These are phyloP conservation scores for Ischnus inquisitorius DNA, from an alignment of 2,888 invertebrate genomes.

Conservation along the genomic window DNA sequence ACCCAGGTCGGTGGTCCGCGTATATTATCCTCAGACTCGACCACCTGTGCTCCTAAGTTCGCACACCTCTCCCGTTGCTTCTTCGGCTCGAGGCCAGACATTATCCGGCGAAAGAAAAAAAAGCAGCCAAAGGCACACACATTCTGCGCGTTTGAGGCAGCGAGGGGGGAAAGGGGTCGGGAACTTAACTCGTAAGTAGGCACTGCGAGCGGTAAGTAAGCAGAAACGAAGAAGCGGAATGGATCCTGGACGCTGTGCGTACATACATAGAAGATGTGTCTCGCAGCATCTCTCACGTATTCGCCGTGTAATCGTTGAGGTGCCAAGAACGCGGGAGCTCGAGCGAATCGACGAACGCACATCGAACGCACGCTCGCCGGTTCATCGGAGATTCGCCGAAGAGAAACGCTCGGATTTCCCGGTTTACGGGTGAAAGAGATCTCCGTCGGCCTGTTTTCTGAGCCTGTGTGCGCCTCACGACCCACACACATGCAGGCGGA, in stretches of 20 bases:
- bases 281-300: neutral
- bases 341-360: neutral
- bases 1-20: constrained; percentile 30
- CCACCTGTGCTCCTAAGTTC: constrained; percentile 29
- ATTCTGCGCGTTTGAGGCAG: neutral
- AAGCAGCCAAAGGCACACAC: neutral
- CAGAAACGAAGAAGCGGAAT: neutral
- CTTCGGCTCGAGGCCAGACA: neutral
- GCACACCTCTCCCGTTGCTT: neutral
- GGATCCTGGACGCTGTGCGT: neutral
- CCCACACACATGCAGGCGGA: constrained; percentile 12
- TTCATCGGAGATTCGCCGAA: constrained; percentile 35
- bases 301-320: neutral
- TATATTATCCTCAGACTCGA: neutral
- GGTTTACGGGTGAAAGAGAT: constrained; percentile 38
- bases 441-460: constrained; percentile 19
- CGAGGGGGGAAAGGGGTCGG: neutral
- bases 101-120: neutral
- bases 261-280: neutral
- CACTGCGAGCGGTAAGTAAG: neutral
- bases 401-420: constrained; percentile 34
- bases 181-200: constrained; percentile 12
- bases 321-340: neutral
- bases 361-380: neutral
- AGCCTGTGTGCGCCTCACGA: neutral